Percentiles rank a stretch among this genome's conserved stretches.
phyloP scores from a whole-genome alignment of 2,113 vertebrate species.

The Zosterops borbonicus region DNA sequence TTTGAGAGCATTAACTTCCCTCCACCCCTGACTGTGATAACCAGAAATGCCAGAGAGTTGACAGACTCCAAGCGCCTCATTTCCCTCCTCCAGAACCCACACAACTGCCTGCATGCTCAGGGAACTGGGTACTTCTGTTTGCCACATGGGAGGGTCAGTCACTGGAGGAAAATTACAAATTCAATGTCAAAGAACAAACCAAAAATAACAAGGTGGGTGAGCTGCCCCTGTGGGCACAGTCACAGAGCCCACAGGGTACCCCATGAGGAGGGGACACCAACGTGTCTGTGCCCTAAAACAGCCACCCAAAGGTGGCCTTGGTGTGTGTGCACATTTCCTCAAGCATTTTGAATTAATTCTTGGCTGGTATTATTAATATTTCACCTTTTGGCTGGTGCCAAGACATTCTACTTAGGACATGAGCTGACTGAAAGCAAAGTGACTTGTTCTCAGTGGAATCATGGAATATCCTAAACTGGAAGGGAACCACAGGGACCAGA shows the following conservation, averaged over 20 bases:
- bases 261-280: not conserved
- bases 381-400: not conserved
- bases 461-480: not conserved
- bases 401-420: not conserved
- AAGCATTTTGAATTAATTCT: not conserved
- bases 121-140: not conserved
- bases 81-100: not conserved
- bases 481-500: fast-evolving
- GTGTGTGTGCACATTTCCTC: too few species aligned
- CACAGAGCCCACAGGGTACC: fast-evolving
- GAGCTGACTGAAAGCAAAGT: not conserved
- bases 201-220: not conserved
- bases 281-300: not conserved
- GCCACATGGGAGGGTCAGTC: not conserved
- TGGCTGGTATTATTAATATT: not conserved
- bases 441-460: not conserved
- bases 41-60: not conserved
- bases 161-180: not conserved
- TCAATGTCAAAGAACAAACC: not conserved
- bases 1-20: not conserved
- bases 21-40: not conserved
- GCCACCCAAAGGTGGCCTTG: not conserved
- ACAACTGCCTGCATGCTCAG: not conserved
- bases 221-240: not conserved
- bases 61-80: not conserved